A percentile compares a stretch with the other conserved stretches of the same genome.
Evolutionary conservation across 1,140 invertebrate species (phyloP).

Genomic region (Dreissena polymorpha): DNA sequence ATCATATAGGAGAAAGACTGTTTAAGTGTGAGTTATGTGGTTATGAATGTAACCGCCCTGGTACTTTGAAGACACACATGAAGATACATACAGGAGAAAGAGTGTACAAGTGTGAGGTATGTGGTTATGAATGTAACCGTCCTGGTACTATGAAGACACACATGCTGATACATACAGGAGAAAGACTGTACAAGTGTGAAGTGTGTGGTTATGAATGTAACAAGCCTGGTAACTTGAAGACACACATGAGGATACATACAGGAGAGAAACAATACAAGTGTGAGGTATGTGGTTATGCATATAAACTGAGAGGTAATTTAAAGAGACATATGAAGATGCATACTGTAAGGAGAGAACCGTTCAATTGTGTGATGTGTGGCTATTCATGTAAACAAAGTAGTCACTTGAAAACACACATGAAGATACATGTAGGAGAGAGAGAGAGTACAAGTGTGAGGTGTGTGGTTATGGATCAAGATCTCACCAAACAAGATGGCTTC

Average conservation of each 20-base stretch:
- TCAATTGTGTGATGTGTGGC: not conserved
- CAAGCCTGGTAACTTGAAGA: not conserved
- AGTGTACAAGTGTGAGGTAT: not conserved
- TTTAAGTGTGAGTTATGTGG: constrained; percentile 3
- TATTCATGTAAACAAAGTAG: no score
- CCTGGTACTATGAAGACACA: not conserved
- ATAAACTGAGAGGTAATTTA: not conserved
- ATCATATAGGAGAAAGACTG: not conserved
- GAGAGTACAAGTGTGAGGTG: no score
- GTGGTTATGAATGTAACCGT: not conserved
- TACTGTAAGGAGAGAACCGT: not conserved
- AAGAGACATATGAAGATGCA: constrained; percentile 9
- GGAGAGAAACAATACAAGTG: not conserved
- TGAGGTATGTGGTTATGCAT: constrained; percentile 7
- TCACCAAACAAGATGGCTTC: no score
- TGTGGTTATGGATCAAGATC: no score
- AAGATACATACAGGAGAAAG: constrained; percentile 3
- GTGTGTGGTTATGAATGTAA: not conserved
- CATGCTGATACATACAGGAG: constrained; percentile 13
- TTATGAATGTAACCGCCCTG: not conserved
- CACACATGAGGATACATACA: constrained; percentile 12
- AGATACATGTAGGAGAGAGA: no score
- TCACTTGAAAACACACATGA: no score
- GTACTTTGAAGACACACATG: not conserved
- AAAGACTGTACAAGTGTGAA: constrained; percentile 21